These are phyloP conservation scores for Flexamia atlantica DNA, from an alignment of 2,888 invertebrate species.

Conservation along the genomic window DNA sequence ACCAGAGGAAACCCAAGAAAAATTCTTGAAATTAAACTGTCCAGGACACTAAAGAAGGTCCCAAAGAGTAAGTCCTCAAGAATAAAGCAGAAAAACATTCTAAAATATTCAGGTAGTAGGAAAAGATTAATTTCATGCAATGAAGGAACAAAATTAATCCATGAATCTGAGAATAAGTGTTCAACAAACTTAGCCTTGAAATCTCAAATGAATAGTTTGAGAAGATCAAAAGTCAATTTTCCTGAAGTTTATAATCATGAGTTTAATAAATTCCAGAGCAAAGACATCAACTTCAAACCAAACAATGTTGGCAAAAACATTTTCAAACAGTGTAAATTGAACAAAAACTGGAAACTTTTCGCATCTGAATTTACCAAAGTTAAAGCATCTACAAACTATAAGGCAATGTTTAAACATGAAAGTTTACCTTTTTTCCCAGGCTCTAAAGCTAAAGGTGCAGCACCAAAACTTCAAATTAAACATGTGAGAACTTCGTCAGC, in stretches of 20 bases:
- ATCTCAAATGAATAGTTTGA: not conserved
- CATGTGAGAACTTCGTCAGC: not conserved
- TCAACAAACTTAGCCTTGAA: not conserved
- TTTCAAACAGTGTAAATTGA: not conserved
- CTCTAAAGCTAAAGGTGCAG: not conserved
- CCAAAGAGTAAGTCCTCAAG: not conserved
- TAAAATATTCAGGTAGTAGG: not conserved
- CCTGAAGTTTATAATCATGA: not conserved
- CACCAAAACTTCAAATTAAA: not conserved
- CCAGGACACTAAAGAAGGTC: not conserved
- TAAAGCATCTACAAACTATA: not conserved
- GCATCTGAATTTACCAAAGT: not conserved
- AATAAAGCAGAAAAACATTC: not conserved
- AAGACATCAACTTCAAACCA: not conserved
- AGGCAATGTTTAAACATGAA: not conserved
- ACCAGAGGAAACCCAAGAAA: not conserved
- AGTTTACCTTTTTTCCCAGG: not conserved
- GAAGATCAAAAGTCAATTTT: not conserved
- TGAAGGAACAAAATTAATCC: not conserved
- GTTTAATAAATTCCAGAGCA: not conserved
- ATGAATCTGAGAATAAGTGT: not conserved
- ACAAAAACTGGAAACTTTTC: not conserved
- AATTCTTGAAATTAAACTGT: slow-evolving; percentile 19
- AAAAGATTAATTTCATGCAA: not conserved
- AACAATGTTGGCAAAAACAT: not conserved